Base-by-base conservation (phyloP, 2,113 vertebrate species). In the Piaya cayana region DNA sequence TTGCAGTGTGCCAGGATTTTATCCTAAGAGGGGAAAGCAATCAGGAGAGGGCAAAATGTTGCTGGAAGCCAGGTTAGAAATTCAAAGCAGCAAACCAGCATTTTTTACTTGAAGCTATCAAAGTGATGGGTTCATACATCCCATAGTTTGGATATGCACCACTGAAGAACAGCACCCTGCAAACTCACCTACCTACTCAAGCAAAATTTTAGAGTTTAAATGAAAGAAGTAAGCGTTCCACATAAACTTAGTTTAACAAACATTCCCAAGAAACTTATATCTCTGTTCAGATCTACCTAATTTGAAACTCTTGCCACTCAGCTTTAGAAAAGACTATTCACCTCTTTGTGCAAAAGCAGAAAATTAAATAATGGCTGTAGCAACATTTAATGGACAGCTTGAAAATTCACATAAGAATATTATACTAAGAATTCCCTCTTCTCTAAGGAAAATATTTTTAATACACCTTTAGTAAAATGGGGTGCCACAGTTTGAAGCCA, bases 51-150 rank as follows among this genome's bases (percentile, higher is more conserved):
- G 32, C 1, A 3, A 74, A 18, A 39, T 62, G 11, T 12, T 74
- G 16, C 69, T 55, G 47, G 50, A 69, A 90, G n/a, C 27, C 49
- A n/a, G 9, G 8, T 59, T 42, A 71, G 74, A 82, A 76, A 86
- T 36, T 30, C 25, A 49, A 85, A 70, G 37, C 5, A 92, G 36
- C 55, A 74, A 86, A 67, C 13, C 11, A 56, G 29, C 15, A 11
- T 42, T 85, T 78, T 37, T 56, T 39, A 49, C 60, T 60, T 71
- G 21, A 58, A 49, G 39, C n/a, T 68, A 36, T 30, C 21, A 4
- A 60, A 68, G 34, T 1, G 8, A 62, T 39, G 62, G 34, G 30
- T 43, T 87, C 43, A 34, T 8, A 36, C 0, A 1, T 0, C 3
- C 34, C 34, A 19, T 5, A 85, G 82, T 16, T 12, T 39, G 45